phyloP scores from a whole-genome alignment of 2,888 invertebrate species.

The Chalcis sispes region DNA sequence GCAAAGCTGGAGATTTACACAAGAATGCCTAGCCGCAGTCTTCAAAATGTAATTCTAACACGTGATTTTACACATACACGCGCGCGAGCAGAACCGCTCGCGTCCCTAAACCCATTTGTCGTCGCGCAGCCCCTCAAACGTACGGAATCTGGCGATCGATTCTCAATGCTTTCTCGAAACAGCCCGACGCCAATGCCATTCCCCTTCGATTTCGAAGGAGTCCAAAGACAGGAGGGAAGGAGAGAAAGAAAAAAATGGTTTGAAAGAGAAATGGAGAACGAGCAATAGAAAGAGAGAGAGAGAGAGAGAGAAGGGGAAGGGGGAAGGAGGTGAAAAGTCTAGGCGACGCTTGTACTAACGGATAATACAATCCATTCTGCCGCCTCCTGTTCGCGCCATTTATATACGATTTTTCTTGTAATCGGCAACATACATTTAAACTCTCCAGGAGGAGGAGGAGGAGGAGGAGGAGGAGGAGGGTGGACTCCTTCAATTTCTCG shows the following conservation, averaged over 20 bases:
- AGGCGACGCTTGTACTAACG: not conserved
- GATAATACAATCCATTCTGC: constrained; percentile 48
- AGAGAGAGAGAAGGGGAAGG: not conserved
- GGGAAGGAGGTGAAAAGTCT: not conserved
- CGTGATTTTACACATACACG: not conserved
- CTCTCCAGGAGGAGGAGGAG: constrained; percentile 47
- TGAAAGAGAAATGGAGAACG: not conserved
- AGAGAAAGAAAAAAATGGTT: not conserved
- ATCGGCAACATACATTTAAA: constrained; percentile 74
- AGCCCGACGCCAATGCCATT: constrained; percentile 11
- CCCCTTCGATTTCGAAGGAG: not conserved
- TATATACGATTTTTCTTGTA: constrained; percentile 74
- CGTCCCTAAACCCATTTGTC: not conserved
- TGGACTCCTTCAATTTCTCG: constrained; percentile 73
- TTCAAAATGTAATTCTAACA: constrained; percentile 7
- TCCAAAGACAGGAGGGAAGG: not conserved
- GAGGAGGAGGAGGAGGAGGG: constrained; percentile 45
- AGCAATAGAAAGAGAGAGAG: constrained; percentile 1
- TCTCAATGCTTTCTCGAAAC: constrained; percentile 1
- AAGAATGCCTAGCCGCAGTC: no score
- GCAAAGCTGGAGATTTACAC: no score
- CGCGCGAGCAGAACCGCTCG: not conserved
- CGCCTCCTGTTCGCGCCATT: constrained; percentile 65
- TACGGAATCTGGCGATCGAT: constrained; percentile 22
- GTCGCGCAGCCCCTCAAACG: not conserved